Percentiles rank a stretch among this genome's conserved stretches.
These are phyloP conservation scores for Pseudoatta argentina DNA, from an alignment of 1,140 invertebrate species.

Conservation along the genomic window DNA sequence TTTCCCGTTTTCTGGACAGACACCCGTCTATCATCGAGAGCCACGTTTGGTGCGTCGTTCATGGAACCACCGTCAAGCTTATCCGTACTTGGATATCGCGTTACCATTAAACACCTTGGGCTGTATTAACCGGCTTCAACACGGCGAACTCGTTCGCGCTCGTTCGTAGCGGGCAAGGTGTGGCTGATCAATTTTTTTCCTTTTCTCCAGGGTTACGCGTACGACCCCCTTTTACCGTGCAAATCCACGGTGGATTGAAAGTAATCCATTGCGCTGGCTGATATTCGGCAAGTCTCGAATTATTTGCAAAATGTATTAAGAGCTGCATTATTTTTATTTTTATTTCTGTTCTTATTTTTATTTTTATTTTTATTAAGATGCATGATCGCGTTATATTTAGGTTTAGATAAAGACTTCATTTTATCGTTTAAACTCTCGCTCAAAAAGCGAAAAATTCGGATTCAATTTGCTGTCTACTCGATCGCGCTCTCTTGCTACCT, in stretches of 20 bases:
- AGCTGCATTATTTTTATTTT: neutral
- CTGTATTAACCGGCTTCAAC: slow-evolving; percentile 24
- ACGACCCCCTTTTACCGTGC: slow-evolving; percentile 69
- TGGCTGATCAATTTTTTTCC: slow-evolving; percentile 66
- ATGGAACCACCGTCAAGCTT: slow-evolving; percentile 42
- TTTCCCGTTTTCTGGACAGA: slow-evolving; percentile 19
- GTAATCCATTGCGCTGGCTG: slow-evolving; percentile 29
- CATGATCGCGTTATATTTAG: neutral
- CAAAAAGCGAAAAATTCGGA: too few species aligned
- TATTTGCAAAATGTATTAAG: neutral
- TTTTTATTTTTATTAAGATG: neutral
- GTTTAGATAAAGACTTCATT: neutral
- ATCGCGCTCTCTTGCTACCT: too few species aligned
- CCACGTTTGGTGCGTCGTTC: slow-evolving; percentile 30
- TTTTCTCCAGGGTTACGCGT: slow-evolving; percentile 45
- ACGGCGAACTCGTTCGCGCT: slow-evolving; percentile 37
- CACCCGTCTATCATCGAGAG: slow-evolving; percentile 27
- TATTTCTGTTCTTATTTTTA: neutral
- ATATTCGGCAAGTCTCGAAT: neutral
- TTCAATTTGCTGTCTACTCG: too few species aligned
- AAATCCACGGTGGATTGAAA: slow-evolving; percentile 58
- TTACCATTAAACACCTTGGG: slow-evolving; percentile 60
- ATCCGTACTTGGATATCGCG: slow-evolving; percentile 76
- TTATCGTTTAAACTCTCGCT: neutral
- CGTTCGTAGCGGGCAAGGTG: slow-evolving; percentile 59